Conservation (phyloP, 2,113 vertebrate species). For the Oryctolagus cuniculus region mOryCun1.1 NC_091433.1:20256001-20256500, state of each 20-base stretch:
- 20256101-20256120: neutral
- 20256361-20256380: too few relatives aligned
- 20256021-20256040: too few relatives aligned
- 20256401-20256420: neutral
- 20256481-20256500: too few relatives aligned
- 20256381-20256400: neutral
- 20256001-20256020: too few relatives aligned
- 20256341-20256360: neutral
- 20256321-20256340: neutral
- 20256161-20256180: neutral
- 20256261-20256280: neutral
- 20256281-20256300: neutral
- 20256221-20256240: neutral
- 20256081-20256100: neutral
- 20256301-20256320: neutral
- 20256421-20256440: neutral
- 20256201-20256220: neutral
- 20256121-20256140: neutral
- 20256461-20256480: neutral
- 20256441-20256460: neutral
- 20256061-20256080: neutral
- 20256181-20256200: neutral
- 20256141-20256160: slow-evolving; percentile 24
- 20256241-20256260: neutral
- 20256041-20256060: neutral